Evolutionary conservation across 2,113 vertebrate species (phyloP), one percentile per base, ranked within the genome.

Genomic region (Athene noctua): DNA sequence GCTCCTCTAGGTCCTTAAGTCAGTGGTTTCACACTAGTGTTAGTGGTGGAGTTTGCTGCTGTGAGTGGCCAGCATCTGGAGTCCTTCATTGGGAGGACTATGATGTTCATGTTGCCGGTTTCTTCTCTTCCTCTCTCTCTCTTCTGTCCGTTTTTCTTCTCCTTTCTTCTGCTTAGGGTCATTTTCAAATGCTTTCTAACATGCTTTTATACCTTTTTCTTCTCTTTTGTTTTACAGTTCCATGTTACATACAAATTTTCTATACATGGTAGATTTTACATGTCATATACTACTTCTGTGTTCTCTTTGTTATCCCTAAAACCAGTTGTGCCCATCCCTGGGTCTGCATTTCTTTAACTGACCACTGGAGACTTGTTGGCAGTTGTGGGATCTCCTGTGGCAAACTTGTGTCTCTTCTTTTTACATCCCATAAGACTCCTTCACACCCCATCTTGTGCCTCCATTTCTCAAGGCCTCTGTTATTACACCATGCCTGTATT

Each of bases 51-150:
- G 7, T 36, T 84, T 19, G 23, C 23, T 85, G 3, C 20, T 55
- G 13, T 66, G 13, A 63, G 23, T 36, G 25, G 13, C 14, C n/a
- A 77, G 47, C 13, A 63, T n/a, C 26, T 62, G 46, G 22, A 68
- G 23, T 58, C 15, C 11, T 58, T 58, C 1, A 0, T 7, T 65
- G 10, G 8, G 21, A 80, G 3, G 11, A 47, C 40, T 47, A 21
- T 51, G 9, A 18, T 9, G 5, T 52, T 87, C 20, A 47, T 13
- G 9, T 57, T 42, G 46, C 42, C 27, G 26, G 1, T 46, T 46
- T 46, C 15, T 58, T 44, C 17, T 67, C 13, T 54, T 61, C 15
- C 30, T 62, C 7, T 46, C 11, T 55, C 27, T 68, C 40, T 52
- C 20, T 14, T 52, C 7, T 27, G 4, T 38, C 5, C 5, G 21